Evolutionary conservation across 2,797 vertebrate species (phyloP).

Genomic region (Tapirus indicus): DNA sequence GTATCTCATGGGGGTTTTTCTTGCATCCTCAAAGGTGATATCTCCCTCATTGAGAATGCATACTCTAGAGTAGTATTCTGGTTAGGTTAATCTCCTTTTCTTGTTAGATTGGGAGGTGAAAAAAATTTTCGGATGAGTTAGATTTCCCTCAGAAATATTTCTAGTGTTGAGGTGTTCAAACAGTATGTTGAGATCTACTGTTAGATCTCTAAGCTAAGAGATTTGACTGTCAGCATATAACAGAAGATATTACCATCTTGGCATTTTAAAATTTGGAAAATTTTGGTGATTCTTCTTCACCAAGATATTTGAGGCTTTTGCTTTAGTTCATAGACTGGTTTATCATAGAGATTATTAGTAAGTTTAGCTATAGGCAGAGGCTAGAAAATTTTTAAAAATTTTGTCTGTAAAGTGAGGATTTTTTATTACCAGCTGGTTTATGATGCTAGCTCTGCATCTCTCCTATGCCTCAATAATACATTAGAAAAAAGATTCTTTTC

Average conservation of each 20-base stretch:
- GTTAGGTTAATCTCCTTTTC: background rate
- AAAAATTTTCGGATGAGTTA: background rate
- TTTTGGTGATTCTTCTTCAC: background rate
- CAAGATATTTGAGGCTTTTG: constrained; percentile 10
- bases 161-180: constrained; percentile 1
- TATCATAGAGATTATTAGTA: background rate
- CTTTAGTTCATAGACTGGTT: constrained; percentile 7
- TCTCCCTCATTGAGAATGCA: background rate
- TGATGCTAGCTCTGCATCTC: background rate
- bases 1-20: background rate
- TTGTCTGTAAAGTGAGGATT: constrained; percentile 9
- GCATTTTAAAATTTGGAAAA: constrained; percentile 1
- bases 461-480: background rate
- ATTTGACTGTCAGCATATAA: background rate
- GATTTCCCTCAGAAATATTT: constrained; percentile 1
- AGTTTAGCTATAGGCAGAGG: background rate
- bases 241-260: background rate
- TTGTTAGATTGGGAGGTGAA: background rate
- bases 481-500: background rate
- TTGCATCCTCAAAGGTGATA: background rate
- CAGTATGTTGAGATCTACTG: background rate
- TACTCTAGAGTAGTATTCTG: background rate
- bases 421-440: constrained; percentile 15
- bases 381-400: background rate
- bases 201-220: constrained; percentile 21